These are phyloP conservation scores for Spheniscus humboldti DNA, from an alignment of 2,797 vertebrate genomes.

Conservation along the genomic window DNA sequence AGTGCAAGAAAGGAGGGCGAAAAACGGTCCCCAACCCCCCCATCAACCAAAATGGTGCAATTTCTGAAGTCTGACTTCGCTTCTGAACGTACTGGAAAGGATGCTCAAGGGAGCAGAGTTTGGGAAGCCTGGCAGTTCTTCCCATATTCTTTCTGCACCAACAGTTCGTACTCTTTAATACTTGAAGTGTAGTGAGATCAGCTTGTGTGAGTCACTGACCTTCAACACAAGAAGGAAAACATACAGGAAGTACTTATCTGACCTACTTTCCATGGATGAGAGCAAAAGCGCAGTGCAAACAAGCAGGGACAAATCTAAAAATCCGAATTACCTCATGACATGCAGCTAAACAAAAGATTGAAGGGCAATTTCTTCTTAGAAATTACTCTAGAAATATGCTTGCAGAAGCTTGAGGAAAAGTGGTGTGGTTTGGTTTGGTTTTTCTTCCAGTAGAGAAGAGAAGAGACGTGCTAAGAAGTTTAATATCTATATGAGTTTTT, in stretches of 20 bases:
- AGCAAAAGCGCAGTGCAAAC: conserved; percentile 1
- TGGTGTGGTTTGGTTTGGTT: neutral
- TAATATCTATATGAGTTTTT: fast-evolving
- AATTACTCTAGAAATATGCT: neutral
- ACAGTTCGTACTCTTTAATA: neutral
- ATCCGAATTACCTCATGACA: neutral
- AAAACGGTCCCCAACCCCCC: neutral
- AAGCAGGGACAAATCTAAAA: conserved; percentile 24
- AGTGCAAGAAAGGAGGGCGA: neutral
- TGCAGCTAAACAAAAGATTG: neutral
- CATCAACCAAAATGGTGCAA: neutral
- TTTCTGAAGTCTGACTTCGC: neutral
- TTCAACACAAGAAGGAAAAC: neutral
- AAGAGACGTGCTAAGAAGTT: neutral
- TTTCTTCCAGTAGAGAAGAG: neutral
- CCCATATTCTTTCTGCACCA: neutral
- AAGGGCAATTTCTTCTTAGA: neutral
- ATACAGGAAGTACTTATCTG: neutral
- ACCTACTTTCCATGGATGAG: neutral
- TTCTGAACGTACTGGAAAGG: neutral
- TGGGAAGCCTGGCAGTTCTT: neutral
- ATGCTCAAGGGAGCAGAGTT: neutral
- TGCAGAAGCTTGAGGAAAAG: neutral
- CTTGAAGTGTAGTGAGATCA: neutral
- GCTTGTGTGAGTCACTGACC: neutral